A percentile compares a stretch with the other conserved stretches of the same genome.
Evolutionary conservation across 2,797 vertebrate species (phyloP).

Genomic region (Siniperca undulata): DNA sequence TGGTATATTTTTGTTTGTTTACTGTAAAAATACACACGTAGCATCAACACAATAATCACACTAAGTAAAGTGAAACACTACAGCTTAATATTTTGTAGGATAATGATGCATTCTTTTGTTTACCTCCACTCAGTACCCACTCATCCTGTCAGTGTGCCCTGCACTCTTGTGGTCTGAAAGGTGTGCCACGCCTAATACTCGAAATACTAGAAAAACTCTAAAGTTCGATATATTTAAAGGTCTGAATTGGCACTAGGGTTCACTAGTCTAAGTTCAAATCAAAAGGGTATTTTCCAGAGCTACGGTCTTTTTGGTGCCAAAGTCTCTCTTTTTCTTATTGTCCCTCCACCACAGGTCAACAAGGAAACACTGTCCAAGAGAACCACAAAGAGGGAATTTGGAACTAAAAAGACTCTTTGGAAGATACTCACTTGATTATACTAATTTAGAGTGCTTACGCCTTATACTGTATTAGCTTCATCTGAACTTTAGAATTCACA

Average conservation of each 20-base stretch:
- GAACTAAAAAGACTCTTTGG: neutral
- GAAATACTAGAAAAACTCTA: neutral
- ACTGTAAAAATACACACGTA: neutral
- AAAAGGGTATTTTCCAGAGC: neutral
- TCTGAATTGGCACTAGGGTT: neutral
- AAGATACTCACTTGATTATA: neutral
- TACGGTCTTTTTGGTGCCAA: neutral
- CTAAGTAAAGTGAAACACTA: too few relatives aligned
- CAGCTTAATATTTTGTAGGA: neutral
- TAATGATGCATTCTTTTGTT: neutral
- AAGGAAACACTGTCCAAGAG: neutral
- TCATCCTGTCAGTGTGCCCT: neutral
- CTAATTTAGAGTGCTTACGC: neutral
- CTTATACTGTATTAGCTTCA: neutral
- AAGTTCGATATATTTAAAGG: neutral
- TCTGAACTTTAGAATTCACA: neutral
- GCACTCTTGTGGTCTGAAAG: neutral
- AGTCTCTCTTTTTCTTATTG: neutral
- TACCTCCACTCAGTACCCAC: neutral
- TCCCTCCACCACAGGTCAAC: neutral
- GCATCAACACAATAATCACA: neutral
- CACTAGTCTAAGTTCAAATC: neutral
- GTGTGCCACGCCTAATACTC: neutral
- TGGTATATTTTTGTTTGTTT: slow-evolving; percentile 5
- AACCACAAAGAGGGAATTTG: neutral